These are phyloP conservation scores for Saturnia pavonia DNA, from an alignment of 2,888 invertebrate genomes.

Conservation along the genomic window DNA sequence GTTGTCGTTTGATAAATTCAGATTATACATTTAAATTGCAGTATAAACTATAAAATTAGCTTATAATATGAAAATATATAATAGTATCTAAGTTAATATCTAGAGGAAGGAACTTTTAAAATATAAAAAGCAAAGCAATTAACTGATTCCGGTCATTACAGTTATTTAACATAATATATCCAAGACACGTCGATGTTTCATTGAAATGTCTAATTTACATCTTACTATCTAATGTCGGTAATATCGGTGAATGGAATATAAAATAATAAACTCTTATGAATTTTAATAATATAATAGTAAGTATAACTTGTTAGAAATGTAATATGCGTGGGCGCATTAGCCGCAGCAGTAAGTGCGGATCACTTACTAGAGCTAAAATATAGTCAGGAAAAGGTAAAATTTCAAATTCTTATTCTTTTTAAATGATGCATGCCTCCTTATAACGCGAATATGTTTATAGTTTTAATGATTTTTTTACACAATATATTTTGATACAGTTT, in stretches of 20 bases:
- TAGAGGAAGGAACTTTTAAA: background rate
- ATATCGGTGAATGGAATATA: slow-evolving; percentile 20
- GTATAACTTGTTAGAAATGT: slow-evolving; percentile 60
- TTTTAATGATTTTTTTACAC: too few species aligned
- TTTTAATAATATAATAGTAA: slow-evolving; percentile 24
- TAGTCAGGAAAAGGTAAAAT: too few species aligned
- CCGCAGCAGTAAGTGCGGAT: slow-evolving; percentile 43
- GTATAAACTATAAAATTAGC: too few species aligned
- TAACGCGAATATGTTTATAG: too few species aligned
- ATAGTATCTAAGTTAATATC: background rate
- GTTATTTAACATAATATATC: background rate
- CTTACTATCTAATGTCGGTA: background rate
- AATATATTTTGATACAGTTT: too few species aligned
- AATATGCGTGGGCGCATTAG: slow-evolving; percentile 50
- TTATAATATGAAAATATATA: background rate
- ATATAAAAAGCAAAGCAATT: background rate
- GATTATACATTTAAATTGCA: too few species aligned
- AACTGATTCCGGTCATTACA: background rate
- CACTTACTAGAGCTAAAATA: too few species aligned
- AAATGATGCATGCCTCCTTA: too few species aligned
- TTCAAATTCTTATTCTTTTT: too few species aligned
- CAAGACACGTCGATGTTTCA: background rate
- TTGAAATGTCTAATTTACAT: slow-evolving; percentile 12
- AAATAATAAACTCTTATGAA: slow-evolving; percentile 24
- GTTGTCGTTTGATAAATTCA: too few species aligned